Base-by-base conservation (phyloP, 2,113 vertebrate species). In the Gymnarchus niloticus region DNA sequence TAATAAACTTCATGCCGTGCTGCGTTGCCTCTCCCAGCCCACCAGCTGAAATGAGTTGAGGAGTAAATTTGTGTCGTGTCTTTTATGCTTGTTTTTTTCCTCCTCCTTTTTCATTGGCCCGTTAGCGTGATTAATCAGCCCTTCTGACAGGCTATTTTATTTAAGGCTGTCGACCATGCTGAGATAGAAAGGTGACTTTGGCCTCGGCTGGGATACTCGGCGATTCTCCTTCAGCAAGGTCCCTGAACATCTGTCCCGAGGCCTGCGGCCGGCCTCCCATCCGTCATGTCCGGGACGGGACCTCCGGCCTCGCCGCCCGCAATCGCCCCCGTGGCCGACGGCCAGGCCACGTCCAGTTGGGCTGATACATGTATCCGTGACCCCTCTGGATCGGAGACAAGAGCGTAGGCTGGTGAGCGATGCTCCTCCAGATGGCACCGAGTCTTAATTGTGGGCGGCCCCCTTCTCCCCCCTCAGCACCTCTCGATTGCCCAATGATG, bases 141-240 rank as follows among this genome's bases (percentile, higher is more conserved):
- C 84, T 33, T 51, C 33, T 25, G 89, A 85, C 81, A 85, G 82
- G 80, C 76, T 54, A 85, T 85, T 85, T 88, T 84, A 81, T 83
- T 81, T 83, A 87, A 84, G 59, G 86, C 23, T 85, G 69, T 44
- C 48, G 81, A 56, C 61, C 84, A 85, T 76, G 80, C 87, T 80
- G 84, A 73, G 83, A 80, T 82, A 41, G 85, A 84, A 86, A 81
- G 85, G 88, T 89, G 87, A 89, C 88, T 87, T 89, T 89, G 87
- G 54, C 85, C 48, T 21, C 56, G 28, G 49, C 73, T 9, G 46
- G 83, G 82, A 86, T 19, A 44, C n/a, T 69, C 41, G 56, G n/a
- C 84, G 25, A 54, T 69, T 65, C 80, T 86, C 77, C 77, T 86
- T 82, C 85, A 61, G 80, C 57, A 61, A 69, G 28, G 80, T 82